Evolutionary conservation across 2,888 invertebrate genomes (phyloP).

Genomic region (Ormia ochracea): DNA sequence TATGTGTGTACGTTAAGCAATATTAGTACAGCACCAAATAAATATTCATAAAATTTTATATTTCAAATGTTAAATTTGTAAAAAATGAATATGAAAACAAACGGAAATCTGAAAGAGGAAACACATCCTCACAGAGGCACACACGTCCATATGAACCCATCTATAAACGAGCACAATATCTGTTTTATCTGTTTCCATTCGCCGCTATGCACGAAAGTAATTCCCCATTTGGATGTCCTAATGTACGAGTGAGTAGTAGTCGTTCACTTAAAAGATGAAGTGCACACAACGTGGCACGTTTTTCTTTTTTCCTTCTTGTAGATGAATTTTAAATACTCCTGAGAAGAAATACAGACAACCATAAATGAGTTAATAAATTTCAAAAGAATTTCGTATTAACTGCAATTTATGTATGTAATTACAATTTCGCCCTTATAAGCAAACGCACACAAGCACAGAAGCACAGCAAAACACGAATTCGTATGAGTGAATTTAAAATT

Average conservation of each 20-base stretch:
- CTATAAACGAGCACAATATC: no score
- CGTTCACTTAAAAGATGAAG: neutral
- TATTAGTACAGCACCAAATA: neutral
- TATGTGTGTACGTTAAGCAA: neutral
- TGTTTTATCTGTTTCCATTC: neutral
- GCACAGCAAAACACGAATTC: no score
- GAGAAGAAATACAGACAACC: conserved; percentile 20
- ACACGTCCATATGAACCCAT: no score
- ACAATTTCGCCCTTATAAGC: neutral
- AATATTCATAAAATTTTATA: neutral
- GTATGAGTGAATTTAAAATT: no score
- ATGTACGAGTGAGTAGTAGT: no score
- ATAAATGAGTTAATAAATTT: conserved; percentile 42
- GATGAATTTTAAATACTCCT: conserved; percentile 48
- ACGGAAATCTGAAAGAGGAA: no score
- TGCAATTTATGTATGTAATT: conserved; percentile 3
- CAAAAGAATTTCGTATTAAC: conserved; percentile 43
- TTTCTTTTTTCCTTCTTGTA: neutral
- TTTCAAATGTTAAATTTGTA: neutral
- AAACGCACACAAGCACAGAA: neutral
- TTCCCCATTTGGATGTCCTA: neutral
- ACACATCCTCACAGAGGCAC: no score
- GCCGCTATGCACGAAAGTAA: neutral
- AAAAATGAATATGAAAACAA: neutral
- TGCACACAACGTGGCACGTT: neutral